phyloP scores from a whole-genome alignment of 2,113 vertebrate genomes.

The Sphaerodactylus townsendi region DNA sequence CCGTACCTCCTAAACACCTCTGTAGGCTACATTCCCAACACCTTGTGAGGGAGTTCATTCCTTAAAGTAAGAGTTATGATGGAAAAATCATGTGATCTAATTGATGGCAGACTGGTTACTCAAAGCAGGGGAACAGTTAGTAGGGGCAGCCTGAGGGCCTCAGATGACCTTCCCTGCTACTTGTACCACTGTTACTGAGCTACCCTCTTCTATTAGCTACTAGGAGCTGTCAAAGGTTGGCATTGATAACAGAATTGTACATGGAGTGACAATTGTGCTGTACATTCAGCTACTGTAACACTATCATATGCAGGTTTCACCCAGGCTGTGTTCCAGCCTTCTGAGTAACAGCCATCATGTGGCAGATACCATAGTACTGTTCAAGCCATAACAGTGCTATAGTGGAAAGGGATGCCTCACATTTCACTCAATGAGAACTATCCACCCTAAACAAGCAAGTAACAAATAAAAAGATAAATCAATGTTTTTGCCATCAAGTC shows the following conservation, averaged over 20 bases:
- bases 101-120: too few relatives aligned
- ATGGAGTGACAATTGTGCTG: background rate
- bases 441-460: too few relatives aligned
- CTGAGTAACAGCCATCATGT: background rate
- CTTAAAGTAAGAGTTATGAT: too few relatives aligned
- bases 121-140: too few relatives aligned
- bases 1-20: too few relatives aligned
- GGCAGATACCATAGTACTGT: background rate
- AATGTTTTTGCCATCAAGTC: too few relatives aligned
- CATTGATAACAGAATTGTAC: background rate
- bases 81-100: too few relatives aligned
- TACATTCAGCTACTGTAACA: background rate
- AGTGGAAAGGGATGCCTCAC: too few relatives aligned
- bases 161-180: background rate
- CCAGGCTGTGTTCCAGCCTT: background rate
- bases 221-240: background rate
- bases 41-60: too few relatives aligned
- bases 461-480: too few relatives aligned
- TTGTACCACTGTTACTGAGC: background rate
- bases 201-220: background rate
- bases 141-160: background rate
- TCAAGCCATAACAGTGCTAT: background rate
- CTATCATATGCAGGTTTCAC: background rate
- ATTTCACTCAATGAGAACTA: too few relatives aligned
- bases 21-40: too few relatives aligned